Conservation (phyloP, 53 echinoderm and acorn worm genomes). For the Echinometra lucunter region DNA sequence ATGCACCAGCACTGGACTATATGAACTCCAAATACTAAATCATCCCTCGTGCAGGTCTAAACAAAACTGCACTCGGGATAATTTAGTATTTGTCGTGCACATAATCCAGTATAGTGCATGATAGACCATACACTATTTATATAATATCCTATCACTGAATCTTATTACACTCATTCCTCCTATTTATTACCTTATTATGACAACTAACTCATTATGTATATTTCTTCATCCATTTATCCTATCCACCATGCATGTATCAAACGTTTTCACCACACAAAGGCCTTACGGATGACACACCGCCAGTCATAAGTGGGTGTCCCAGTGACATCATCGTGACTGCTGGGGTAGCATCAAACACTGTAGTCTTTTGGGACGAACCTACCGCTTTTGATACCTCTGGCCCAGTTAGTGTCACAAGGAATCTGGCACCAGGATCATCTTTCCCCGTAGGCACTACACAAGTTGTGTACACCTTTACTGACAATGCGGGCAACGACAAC, state of each 20-base stretch:
- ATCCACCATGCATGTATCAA: background rate
- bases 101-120: no score
- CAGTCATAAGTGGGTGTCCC: constrained; percentile 55
- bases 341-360: constrained; percentile 19
- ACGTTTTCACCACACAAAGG: background rate
- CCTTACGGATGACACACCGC: constrained; percentile 14
- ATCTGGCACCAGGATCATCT: constrained; percentile 55
- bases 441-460: constrained; percentile 70
- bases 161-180: no score
- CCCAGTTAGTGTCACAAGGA: constrained; percentile 50
- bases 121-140: no score
- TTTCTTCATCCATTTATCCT: background rate
- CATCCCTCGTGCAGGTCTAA: no score
- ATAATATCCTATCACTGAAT: no score
- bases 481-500: constrained; percentile 63
- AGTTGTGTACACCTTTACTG: constrained; percentile 71
- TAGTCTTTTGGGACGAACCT: constrained; percentile 62
- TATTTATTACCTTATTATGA: no score
- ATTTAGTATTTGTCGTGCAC: no score
- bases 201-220: no score
- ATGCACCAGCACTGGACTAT: no score
- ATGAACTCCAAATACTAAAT: no score
- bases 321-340: background rate
- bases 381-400: constrained; percentile 66
- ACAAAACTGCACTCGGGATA: no score